These are phyloP conservation scores for Lordiphosa clarofinis DNA, from an alignment of 1,140 invertebrate species.

Conservation along the genomic window DNA sequence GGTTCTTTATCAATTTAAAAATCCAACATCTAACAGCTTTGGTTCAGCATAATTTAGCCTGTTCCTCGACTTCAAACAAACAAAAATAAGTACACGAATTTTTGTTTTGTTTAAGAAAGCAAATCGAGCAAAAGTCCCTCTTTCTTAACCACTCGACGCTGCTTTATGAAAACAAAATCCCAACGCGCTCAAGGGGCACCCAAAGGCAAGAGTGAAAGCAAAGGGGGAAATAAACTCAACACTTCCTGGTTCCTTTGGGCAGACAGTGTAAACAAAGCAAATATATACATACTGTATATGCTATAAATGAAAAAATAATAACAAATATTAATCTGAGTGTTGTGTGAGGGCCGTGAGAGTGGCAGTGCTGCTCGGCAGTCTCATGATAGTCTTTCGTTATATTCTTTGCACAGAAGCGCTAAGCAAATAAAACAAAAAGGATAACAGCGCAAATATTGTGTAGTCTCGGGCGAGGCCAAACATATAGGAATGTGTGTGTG, in stretches of 20 bases:
- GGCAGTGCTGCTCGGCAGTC: constrained; percentile 47
- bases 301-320: constrained; percentile 74
- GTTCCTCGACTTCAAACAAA: no score
- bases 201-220: constrained; percentile 10
- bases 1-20: no score
- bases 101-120: background rate
- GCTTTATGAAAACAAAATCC: constrained; percentile 52
- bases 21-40: no score
- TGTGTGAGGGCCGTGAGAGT: constrained; percentile 40
- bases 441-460: constrained; percentile 75
- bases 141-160: constrained; percentile 12
- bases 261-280: constrained; percentile 47
- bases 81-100: background rate
- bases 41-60: no score
- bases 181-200: constrained; percentile 22
- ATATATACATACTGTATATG: constrained; percentile 17
- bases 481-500: constrained; percentile 19
- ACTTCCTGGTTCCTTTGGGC: constrained; percentile 35
- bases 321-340: constrained; percentile 65
- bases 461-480: constrained; percentile 36
- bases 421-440: constrained; percentile 78
- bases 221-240: constrained; percentile 19
- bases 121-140: background rate
- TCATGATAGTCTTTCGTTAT: constrained; percentile 56
- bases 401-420: constrained; percentile 72